Percentiles rank a stretch among this genome's conserved stretches.
These are phyloP conservation scores for Phylloscopus trochilus DNA, from an alignment of 2,113 vertebrate genomes.

Conservation along the genomic window DNA sequence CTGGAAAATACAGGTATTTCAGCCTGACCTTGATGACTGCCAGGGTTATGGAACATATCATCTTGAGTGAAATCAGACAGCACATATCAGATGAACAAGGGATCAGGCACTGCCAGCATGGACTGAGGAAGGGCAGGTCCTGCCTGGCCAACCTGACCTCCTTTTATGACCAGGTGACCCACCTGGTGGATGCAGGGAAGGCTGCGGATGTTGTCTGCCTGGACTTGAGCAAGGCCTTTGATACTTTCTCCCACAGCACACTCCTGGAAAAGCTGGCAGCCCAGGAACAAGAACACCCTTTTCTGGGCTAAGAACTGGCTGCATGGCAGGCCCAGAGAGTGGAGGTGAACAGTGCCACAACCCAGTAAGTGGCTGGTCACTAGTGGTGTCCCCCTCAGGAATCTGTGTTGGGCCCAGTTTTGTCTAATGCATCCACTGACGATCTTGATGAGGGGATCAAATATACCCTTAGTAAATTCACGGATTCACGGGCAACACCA, in stretches of 20 bases:
- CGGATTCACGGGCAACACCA: too few relatives aligned
- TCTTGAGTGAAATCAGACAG: background rate
- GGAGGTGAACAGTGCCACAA: too few relatives aligned
- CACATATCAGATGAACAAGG: fast-evolving
- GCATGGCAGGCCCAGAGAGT: too few relatives aligned
- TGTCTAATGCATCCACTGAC: too few relatives aligned
- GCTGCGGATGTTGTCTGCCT: background rate
- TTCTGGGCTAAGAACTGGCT: too few relatives aligned
- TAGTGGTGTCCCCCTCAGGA: too few relatives aligned
- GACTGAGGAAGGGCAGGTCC: background rate
- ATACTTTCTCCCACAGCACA: fast-evolving
- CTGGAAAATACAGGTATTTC: background rate
- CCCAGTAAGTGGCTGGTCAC: too few relatives aligned
- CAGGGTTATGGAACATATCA: background rate
- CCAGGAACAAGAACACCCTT: too few relatives aligned
- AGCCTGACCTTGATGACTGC: background rate
- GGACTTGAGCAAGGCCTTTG: background rate
- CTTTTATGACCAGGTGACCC: too few relatives aligned
- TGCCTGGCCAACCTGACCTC: background rate
- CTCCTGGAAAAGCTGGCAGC: background rate
- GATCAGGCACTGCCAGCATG: background rate
- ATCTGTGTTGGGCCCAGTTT: too few relatives aligned
- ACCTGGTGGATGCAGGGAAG: fast-evolving
- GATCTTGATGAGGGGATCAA: too few relatives aligned
- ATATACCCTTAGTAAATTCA: too few relatives aligned